Evolutionary conservation across 1,140 invertebrate genomes (phyloP), one percentile per base, ranked within the genome.

Genomic region (Lordiphosa stackelbergi): DNA sequence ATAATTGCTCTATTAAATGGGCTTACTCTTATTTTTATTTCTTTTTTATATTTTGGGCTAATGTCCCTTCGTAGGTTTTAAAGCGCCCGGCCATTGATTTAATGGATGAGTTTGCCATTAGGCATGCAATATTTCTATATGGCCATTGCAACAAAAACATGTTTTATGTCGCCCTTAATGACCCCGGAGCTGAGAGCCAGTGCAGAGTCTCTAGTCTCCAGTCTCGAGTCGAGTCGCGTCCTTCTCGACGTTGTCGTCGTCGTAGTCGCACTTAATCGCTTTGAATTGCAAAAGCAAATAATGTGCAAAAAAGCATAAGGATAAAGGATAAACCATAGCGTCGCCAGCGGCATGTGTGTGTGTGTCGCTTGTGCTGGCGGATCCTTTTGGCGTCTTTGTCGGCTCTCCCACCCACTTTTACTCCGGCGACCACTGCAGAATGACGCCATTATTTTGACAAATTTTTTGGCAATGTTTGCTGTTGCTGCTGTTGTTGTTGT

Each of bases 361-460:
- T 19, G 36, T 37, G 19, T 19, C 24, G 48, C 28, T 41, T 49
- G 52, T 70, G 61, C 68, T 72, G 63, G 58, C 71, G 75, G 74
- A 53, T 79, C 75, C 75, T 81, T 73, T 55, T 78, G 65, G 53
- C 70, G 57, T 65, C 72, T 74, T 73, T 62, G 61, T 73, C 72
- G 72, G 61, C 72, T 64, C 72, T 62, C 68, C 56, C 35, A 62
- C 54, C 66, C 19, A 16, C 24, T 43, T 22, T 37, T 52, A 36
- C 58, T 60, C 54, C 61, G 75, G 54, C 71, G 75, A 66, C 77
- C 72, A 81, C 73, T 83, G 77, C 73, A 73, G 72, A 83, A 85
- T 77, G 73, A 77, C 83, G 83, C 83, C 78, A 85, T 85, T 85
- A 79, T 79, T 83, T 85, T 85, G 77, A 85, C 83, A 84, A 85